These are phyloP conservation scores for Ectemnius cavifrons DNA, from an alignment of 2,888 invertebrate species.

Conservation along the genomic window DNA sequence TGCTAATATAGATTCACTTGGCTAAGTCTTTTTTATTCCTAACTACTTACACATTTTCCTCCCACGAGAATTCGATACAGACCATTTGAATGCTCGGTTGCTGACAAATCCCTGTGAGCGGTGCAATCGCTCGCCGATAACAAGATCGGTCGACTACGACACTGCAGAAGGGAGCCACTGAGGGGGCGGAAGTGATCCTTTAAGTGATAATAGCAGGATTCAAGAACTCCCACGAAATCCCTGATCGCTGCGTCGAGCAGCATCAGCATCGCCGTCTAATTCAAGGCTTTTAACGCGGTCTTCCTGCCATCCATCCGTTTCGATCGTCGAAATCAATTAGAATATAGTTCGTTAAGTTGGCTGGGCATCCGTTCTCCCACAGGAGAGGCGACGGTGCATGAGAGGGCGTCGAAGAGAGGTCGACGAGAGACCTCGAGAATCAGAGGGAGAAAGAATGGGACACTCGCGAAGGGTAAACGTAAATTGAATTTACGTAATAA, in stretches of 20 bases:
- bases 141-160: too few species aligned
- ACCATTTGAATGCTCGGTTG: too few species aligned
- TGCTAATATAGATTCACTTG: too few species aligned
- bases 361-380: constrained; percentile 30
- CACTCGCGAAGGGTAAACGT: constrained; percentile 8
- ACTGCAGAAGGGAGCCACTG: too few species aligned
- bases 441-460: neutral
- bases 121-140: too few species aligned
- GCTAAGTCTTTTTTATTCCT: too few species aligned
- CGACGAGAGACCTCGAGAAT: neutral
- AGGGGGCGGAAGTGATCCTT: too few species aligned
- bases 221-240: too few species aligned
- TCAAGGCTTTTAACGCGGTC: constrained; percentile 28
- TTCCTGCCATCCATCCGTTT: constrained; percentile 21
- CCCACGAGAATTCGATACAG: too few species aligned
- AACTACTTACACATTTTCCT: too few species aligned
- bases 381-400: neutral
- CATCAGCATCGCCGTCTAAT: constrained; percentile 8
- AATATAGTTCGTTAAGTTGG: constrained; percentile 51
- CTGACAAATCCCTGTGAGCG: too few species aligned
- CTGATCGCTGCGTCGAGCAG: neutral
- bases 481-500: constrained; percentile 66
- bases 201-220: too few species aligned
- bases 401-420: neutral
- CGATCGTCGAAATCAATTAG: constrained; percentile 51